These are phyloP conservation scores for Echinometra lucunter DNA, from an alignment of 53 echinoderm and acorn worm genomes.

Conservation along the genomic window DNA sequence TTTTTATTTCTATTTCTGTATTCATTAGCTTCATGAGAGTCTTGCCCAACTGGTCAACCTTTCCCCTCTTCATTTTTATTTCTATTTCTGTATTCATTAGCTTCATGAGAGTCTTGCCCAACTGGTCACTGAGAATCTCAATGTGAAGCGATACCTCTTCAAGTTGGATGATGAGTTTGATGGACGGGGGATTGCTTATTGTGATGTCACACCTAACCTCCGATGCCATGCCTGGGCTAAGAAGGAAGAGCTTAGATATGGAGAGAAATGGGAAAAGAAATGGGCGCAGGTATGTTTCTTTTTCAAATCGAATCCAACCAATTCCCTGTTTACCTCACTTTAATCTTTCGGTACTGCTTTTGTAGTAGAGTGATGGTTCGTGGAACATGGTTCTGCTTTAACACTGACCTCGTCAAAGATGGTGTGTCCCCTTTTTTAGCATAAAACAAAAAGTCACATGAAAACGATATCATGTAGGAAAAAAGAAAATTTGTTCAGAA, in stretches of 20 bases:
- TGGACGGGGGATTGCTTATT: conserved; percentile 96
- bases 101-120: conserved; percentile 93
- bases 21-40: conserved; percentile 82
- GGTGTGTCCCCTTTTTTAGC: neutral
- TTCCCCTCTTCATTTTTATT: neutral
- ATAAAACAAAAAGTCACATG: no score
- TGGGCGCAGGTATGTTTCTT: conserved; percentile 90
- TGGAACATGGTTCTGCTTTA: neutral
- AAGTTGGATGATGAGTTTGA: conserved; percentile 98
- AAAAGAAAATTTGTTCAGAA: no score
- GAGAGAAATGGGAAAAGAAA: conserved; percentile 94
- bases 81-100: conserved; percentile 18
- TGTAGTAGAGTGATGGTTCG: neutral
- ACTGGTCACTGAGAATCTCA: conserved; percentile 93
- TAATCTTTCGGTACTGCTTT: neutral
- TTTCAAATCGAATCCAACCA: neutral
- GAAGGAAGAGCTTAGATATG: conserved; percentile 90
- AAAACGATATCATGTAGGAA: no score
- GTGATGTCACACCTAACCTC: conserved; percentile 90
- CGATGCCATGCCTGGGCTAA: conserved; percentile 95
- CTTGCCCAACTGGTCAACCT: conserved; percentile 94
- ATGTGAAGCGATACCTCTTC: conserved; percentile 94
- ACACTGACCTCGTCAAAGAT: neutral
- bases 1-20: neutral
- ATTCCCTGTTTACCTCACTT: neutral